Evolutionary conservation across 2,888 invertebrate genomes (phyloP), one percentile per base, ranked within the genome.

Genomic region (Octonoba sinensis): DNA sequence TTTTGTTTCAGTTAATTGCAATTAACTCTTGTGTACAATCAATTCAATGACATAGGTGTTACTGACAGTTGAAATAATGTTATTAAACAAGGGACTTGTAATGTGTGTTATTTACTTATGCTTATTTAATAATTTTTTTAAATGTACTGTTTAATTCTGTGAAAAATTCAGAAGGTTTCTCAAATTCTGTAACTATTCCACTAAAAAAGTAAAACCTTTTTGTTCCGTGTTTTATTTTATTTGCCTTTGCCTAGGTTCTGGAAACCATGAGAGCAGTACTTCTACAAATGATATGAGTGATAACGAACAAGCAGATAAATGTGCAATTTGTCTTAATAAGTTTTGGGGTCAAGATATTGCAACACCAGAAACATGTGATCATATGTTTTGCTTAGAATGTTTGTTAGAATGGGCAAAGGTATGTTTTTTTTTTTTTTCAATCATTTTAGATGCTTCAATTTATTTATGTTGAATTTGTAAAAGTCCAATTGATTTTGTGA

Each of bases 381-480:
- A 97, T 88, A 91, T 91, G 79, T 97, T 96, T 89, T 97, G 97
- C 88, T 91, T 94, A 54, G 93, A 94, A 85, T 97, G 97, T 88
- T 93, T 97, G 84, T 91, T 93, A 70, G 96, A 96, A 88, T 97
- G 97, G 97, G 93, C 96, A n/a, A 95, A 93, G 88, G 91, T 91
- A 87, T 84, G 46, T 60, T 11, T 22, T 22, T 20, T 22, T 1
- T 24, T 57, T 20, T 20, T 1, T 57, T 54, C 4, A 11, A 54
- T n/a, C 8, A 36, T 36, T 6, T 36, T 16, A 47, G 20, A 27
- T 59, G 24, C 12, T 16, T 62, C 47, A 66, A 85, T 81, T 18
- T 79, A 70, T 56, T 83, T 70, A 85, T 87, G 91, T 91, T 96
- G 95, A 90, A 93, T 96, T 59, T 96, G 96, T 87, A 97, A 97